Evolutionary conservation across 2,888 invertebrate species (phyloP).

Genomic region (Campoletis raptor): DNA sequence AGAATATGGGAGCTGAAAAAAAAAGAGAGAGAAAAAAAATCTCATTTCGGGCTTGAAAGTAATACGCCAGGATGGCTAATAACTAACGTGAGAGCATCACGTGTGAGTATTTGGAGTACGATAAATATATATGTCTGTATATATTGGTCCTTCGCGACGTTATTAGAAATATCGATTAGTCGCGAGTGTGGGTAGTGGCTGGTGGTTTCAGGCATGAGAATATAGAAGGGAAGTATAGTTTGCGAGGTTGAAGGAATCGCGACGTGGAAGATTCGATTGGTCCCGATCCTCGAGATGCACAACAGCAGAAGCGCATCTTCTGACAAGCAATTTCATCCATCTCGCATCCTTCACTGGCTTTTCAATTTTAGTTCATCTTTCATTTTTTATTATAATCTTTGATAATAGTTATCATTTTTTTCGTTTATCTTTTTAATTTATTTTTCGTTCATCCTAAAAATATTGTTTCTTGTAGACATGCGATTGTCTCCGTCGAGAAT

Average conservation of each 20-base stretch:
- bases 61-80: conserved; percentile 66
- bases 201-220: background rate
- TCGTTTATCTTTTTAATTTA: conserved; percentile 20
- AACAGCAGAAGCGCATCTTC: conserved; percentile 31
- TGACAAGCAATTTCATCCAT: conserved; percentile 58
- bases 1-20: conserved; percentile 27
- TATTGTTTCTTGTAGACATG: background rate
- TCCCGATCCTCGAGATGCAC: conserved; percentile 58
- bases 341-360: conserved; percentile 25
- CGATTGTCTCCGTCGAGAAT: conserved; percentile 10
- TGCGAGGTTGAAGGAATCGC: conserved; percentile 39
- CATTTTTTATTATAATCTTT: background rate
- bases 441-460: conserved; percentile 10
- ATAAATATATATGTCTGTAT: conserved; percentile 8
- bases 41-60: conserved; percentile 62
- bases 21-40: conserved; percentile 57
- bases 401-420: background rate
- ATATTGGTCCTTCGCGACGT: conserved; percentile 46
- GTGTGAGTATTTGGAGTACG: conserved; percentile 23
- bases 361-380: background rate
- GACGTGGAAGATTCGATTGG: conserved; percentile 54
- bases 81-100: conserved; percentile 56
- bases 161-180: conserved; percentile 73
- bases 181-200: conserved; percentile 32
- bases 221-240: conserved; percentile 19